These are phyloP conservation scores for Scarus forsteni DNA, from an alignment of 2,797 vertebrate species.

Conservation along the genomic window DNA sequence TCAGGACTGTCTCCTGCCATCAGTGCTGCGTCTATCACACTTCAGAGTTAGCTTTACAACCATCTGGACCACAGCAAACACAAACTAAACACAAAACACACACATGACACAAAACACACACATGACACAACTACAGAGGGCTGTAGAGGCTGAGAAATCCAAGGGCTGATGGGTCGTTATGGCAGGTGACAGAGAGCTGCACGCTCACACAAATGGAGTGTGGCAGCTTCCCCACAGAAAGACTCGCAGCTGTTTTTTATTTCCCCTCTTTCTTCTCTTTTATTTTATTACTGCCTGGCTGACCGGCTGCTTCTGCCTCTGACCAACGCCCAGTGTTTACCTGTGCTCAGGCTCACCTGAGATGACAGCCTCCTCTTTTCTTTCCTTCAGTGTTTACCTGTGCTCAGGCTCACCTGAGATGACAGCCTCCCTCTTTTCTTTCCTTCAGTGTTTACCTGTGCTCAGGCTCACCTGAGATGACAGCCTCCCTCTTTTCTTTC, in stretches of 20 bases:
- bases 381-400: no score
- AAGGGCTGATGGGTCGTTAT: constrained; percentile 76
- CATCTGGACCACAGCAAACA: constrained; percentile 23
- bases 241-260: constrained; percentile 72
- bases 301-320: constrained; percentile 84
- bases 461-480: no score
- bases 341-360: constrained; percentile 83
- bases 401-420: no score
- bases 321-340: constrained; percentile 81
- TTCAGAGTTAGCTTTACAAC: constrained; percentile 64
- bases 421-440: no score
- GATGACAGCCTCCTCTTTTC: constrained; percentile 80
- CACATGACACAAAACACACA: constrained; percentile 13
- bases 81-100: constrained; percentile 3
- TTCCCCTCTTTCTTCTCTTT: constrained; percentile 24
- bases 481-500: no score
- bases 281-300: constrained; percentile 78
- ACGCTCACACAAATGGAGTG: constrained; percentile 81
- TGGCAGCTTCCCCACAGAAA: constrained; percentile 82
- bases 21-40: constrained; percentile 61
- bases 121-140: constrained; percentile 49
- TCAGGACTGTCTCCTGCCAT: constrained; percentile 71
- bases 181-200: constrained; percentile 80
- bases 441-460: no score
- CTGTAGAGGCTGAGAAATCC: constrained; percentile 74